Base-by-base conservation (phyloP, 2,113 vertebrate genomes). In the Holacanthus passer region DNA sequence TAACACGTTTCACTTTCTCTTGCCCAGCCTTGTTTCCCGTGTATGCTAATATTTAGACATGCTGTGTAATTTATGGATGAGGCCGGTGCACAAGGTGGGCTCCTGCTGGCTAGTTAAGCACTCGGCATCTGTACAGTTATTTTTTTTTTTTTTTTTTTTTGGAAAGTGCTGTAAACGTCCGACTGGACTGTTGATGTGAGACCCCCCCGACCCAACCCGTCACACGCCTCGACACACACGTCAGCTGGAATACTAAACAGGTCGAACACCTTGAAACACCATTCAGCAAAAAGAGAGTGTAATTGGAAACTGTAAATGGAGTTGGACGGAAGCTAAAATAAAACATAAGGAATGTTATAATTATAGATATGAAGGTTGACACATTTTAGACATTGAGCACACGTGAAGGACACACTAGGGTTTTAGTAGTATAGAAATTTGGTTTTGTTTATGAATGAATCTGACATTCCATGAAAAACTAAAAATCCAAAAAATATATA, bases 181-280 rank as follows among this genome's bases (percentile, higher is more conserved):
- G 19, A 53, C 65, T 22, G 37, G 72, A 75, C 77, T 63, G 55
- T 66, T 80, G 83, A 90, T 83, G 81, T 83, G 56, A 48, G 29
- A 3, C 32, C 63, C 55, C 47, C 2, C 31, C 20, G 74, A 75
- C 81, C 68, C 50, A 52, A 45, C 47, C 81, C 37, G 75, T 83
- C 88, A 88, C 74, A 69, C 1, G 50, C 83, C 70, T 72, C 63
- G 3, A 66, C 24, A 56, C 55, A 83, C 85, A 89, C 68, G 73
- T 83, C 86, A 72, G 66, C 29, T 52, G 29, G 65, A 88, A 91
- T 88, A 79, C 78, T 85, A 88, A 93, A 74, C 79, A 77, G 88
- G 77, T 78, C 74, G 70, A 84, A 81, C 59, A 83, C 62, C 77
- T 86, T 87, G 68, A 84, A 81, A 75, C 67, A 50, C 58, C 20